Percentiles rank a stretch among this genome's conserved stretches.
Evolutionary conservation across 2,113 vertebrate species (phyloP).

Genomic region (Aspiorhynchus laticeps): DNA sequence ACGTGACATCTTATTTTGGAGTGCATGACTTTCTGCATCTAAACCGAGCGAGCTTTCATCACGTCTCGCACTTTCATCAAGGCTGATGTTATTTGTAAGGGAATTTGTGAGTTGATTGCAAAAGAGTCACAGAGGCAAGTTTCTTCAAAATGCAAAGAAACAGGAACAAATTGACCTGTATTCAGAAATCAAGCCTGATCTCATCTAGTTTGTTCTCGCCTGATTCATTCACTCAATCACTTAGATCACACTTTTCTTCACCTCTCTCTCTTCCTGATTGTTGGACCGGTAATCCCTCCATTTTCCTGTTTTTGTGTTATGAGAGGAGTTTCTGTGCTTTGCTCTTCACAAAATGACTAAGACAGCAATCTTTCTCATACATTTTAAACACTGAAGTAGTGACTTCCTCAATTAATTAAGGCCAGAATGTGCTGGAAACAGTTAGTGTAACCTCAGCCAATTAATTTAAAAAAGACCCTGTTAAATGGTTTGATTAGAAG

Average conservation of each 20-base stretch:
- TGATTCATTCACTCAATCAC: conserved; percentile 33
- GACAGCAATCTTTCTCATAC: conserved; percentile 36
- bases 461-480: background rate
- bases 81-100: conserved; percentile 39
- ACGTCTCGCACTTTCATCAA: conserved; percentile 42
- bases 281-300: conserved; percentile 22
- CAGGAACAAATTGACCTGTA: conserved; percentile 42
- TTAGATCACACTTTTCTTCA: conserved; percentile 3
- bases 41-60: conserved; percentile 25
- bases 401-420: conserved; percentile 19
- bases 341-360: conserved; percentile 46
- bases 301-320: conserved; percentile 49
- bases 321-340: conserved; percentile 33
- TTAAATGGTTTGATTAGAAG: background rate
- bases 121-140: conserved; percentile 26
- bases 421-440: conserved; percentile 4
- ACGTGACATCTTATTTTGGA: conserved; percentile 2
- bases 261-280: conserved; percentile 26
- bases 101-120: conserved; percentile 42
- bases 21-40: background rate
- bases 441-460: background rate
- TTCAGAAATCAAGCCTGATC: conserved; percentile 54
- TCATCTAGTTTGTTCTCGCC: conserved; percentile 33
- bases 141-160: conserved; percentile 33
- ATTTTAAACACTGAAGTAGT: conserved; percentile 38